Conservation (phyloP, 2,797 vertebrate genomes). For the Sardinella longiceps region DNA sequence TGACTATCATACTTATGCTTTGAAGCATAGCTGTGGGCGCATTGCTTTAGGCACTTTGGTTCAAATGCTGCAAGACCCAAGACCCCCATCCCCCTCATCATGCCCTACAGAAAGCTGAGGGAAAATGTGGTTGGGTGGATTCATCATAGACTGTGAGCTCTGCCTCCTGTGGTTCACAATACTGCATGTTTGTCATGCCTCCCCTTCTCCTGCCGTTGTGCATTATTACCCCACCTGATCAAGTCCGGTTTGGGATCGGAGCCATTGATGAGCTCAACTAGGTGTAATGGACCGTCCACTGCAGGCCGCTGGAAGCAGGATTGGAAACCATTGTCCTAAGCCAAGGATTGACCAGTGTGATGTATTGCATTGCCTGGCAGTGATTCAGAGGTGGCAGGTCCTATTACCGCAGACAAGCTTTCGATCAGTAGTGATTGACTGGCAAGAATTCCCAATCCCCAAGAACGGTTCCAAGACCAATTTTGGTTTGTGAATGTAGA, state of each 20-base stretch:
- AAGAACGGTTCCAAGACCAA: not conserved
- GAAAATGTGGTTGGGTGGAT: not conserved
- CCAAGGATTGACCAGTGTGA: not conserved
- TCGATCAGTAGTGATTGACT: not conserved
- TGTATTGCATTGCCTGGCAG: not conserved
- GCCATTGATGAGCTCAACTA: not conserved
- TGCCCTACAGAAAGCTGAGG: not conserved
- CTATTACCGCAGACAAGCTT: not conserved
- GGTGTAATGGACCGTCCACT: not conserved
- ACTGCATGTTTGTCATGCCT: not conserved
- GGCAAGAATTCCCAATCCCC: not conserved
- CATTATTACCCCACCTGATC: not conserved
- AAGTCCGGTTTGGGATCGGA: not conserved
- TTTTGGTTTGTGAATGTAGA: not conserved
- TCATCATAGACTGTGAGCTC: not conserved
- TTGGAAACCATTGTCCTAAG: not conserved
- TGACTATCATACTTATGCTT: not conserved
- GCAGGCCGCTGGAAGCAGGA: not conserved
- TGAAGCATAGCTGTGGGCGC: not conserved
- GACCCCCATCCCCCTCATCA: not conserved
- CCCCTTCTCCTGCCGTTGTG: too few relatives aligned
- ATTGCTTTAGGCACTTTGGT: not conserved
- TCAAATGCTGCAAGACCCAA: not conserved
- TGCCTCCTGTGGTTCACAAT: not conserved
- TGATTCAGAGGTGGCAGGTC: not conserved